Percentiles rank a stretch among this genome's conserved stretches.
phyloP scores from a whole-genome alignment of 2,797 vertebrate species.

The Scomberomorus guttatus region DNA sequence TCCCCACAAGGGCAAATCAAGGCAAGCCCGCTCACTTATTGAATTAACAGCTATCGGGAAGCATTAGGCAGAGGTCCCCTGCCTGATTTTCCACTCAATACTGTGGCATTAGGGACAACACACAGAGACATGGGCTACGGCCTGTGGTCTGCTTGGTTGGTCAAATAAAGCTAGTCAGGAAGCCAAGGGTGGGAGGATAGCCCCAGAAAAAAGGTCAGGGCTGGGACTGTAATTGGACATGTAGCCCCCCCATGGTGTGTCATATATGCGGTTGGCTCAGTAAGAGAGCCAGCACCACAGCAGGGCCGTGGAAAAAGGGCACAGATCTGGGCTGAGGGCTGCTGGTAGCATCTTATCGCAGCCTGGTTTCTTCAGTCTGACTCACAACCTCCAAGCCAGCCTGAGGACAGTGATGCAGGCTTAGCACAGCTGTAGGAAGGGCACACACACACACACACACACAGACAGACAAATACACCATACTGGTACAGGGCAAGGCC shows the following conservation, averaged over 20 bases:
- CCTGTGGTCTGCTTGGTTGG: conserved; percentile 54
- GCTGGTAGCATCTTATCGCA: conserved; percentile 71
- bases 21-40: conserved; percentile 75
- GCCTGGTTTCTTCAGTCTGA: conserved; percentile 52
- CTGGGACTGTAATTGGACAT: conserved; percentile 60
- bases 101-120: conserved; percentile 67
- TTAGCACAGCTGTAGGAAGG: conserved; percentile 47
- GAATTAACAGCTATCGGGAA: conserved; percentile 83
- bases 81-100: conserved; percentile 74
- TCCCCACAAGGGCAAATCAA: conserved; percentile 70
- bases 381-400: conserved; percentile 61
- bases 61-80: conserved; percentile 76
- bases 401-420: conserved; percentile 61
- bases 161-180: conserved; percentile 50
- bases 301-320: conserved; percentile 61
- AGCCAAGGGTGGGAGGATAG: conserved; percentile 25
- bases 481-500: conserved; percentile 73
- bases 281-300: conserved; percentile 26
- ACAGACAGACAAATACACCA: conserved; percentile 52
- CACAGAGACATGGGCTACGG: conserved; percentile 44
- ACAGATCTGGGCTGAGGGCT: conserved; percentile 60
- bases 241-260: conserved; percentile 44
- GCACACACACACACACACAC: conserved; percentile 38
- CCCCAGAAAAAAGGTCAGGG: conserved; percentile 25
- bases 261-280: conserved; percentile 36